Base-by-base conservation (phyloP, 2,797 vertebrate species). In the Sitta carolinensis region DNA sequence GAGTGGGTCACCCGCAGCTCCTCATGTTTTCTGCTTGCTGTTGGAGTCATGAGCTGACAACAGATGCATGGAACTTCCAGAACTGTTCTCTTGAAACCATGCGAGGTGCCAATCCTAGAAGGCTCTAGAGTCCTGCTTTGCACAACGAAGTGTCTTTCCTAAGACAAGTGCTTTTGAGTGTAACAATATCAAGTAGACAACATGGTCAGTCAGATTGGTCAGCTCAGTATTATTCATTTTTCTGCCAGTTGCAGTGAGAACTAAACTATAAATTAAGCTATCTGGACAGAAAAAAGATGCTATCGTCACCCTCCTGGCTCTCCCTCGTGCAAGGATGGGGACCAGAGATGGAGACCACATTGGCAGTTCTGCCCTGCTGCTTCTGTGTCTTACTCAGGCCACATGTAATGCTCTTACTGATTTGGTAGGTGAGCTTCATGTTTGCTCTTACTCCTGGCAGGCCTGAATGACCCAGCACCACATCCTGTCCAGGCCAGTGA, bases 401-500 rank as follows among this genome's bases (percentile, higher is more conserved):
- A 18, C 0, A 0, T 63, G 57, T 67, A 64, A 48, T 84, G 51
- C 5, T 50, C 50, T 73, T 50, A 15, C 16, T 42, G 57, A 16
- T 55, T 43, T 67, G 66, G 40, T 20, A 32, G 21, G 54, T 74
- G 36, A 81, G 27, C 52, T 95, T 54, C 3, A 6, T 78, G 43
- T 69, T 93, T 86, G 45, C 7, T 87, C 93, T 69, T 91, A n/a
- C 62, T 42, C 16, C 20, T 32, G 61, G 9, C 89, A 99, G 99
- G 99, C 51, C 97, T 99, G 77, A 99, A 98, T 84, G 99, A 99
- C 87, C 97, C 98, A 76, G 96, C 97, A 2, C 97, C 98, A 12
- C 95, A 96, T 63, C 52, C 97, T 54, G 87, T 91, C 84, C 98
- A 98, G 40, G 97, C 98, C 16, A 96, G 97, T 84, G 99, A 99